A percentile compares a stretch with the other conserved stretches of the same genome.
Conservation (phyloP, 2,113 vertebrate genomes). For the Grallaria varia region DNA sequence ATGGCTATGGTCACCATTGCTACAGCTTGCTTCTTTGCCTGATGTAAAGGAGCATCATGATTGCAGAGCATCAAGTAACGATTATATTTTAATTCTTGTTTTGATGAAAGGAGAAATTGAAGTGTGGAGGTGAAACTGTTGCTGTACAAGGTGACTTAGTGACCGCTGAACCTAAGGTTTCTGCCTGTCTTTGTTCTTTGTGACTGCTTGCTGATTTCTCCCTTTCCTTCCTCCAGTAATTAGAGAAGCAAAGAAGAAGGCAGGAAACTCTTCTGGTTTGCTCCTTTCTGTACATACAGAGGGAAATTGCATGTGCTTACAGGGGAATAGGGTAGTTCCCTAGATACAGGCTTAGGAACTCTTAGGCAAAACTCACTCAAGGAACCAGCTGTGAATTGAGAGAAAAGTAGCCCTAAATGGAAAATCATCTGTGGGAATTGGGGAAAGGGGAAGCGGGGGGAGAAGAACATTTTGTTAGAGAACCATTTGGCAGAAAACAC, state of each 20-base stretch:
- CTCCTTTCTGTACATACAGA: not conserved
- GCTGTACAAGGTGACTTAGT: not conserved
- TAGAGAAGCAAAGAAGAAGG: not conserved
- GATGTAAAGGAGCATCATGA: not conserved
- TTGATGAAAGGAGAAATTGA: not conserved
- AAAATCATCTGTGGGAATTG: not conserved
- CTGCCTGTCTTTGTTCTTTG: not conserved
- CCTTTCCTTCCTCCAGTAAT: constrained; percentile 39
- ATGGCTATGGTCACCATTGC: not conserved
- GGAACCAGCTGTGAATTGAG: not conserved
- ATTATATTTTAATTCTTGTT: not conserved
- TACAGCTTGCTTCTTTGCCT: not conserved
- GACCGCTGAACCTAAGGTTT: not conserved
- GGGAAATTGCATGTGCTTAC: not conserved
- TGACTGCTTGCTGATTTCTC: not conserved
- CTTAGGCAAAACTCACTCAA: not conserved
- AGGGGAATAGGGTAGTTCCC: not conserved
- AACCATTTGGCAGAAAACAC: not conserved
- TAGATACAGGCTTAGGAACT: not conserved
- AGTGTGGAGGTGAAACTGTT: not conserved
- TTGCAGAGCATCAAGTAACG: not conserved
- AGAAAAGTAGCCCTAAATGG: not conserved
- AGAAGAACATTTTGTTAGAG: not conserved
- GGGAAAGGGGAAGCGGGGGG: accelerated
- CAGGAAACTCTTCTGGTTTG: not conserved